Percentiles rank a stretch among this genome's conserved stretches.
Evolutionary conservation across 1,140 invertebrate genomes (phyloP).

Genomic region (Oscheius sp.): DNA sequence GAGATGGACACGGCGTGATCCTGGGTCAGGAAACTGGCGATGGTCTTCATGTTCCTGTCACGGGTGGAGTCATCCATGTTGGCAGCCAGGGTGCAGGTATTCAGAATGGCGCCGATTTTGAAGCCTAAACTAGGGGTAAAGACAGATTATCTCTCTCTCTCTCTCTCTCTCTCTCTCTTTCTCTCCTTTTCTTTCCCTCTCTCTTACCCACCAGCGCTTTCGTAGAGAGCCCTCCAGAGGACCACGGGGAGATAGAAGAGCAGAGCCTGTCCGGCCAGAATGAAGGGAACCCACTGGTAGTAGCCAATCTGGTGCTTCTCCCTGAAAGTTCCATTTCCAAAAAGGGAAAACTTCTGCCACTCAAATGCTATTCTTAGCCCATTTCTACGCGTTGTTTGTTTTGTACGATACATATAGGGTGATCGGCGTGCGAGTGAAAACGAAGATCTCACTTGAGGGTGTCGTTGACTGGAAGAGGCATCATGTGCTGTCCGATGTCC

Average conservation of each 20-base stretch:
- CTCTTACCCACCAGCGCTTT: conserved; percentile 35
- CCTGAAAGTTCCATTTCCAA: too few species aligned
- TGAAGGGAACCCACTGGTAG: conserved; percentile 65
- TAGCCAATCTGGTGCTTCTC: conserved; percentile 48
- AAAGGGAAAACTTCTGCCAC: too few species aligned
- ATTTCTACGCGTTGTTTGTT: too few species aligned
- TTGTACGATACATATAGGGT: too few species aligned
- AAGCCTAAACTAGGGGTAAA: conserved; percentile 36
- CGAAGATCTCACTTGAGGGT: not conserved
- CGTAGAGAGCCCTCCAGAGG: conserved; percentile 63
- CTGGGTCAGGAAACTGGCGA: conserved; percentile 49
- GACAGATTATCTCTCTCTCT: too few species aligned
- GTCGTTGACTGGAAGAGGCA: not conserved
- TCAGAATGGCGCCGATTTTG: conserved; percentile 57
- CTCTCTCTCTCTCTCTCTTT: too few species aligned
- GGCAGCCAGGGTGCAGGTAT: conserved; percentile 52
- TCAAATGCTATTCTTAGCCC: too few species aligned
- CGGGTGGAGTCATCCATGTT: conserved; percentile 58
- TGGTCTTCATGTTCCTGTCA: conserved; percentile 48
- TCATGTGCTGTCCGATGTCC: not conserved
- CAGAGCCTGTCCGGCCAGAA: conserved; percentile 66
- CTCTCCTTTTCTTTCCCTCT: too few species aligned
- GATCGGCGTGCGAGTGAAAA: too few species aligned
- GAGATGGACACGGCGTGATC: not conserved
- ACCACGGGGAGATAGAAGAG: conserved; percentile 65